Evolutionary conservation across 2,113 vertebrate genomes (phyloP).

Genomic region (Melanotaenia duboulayi): DNA sequence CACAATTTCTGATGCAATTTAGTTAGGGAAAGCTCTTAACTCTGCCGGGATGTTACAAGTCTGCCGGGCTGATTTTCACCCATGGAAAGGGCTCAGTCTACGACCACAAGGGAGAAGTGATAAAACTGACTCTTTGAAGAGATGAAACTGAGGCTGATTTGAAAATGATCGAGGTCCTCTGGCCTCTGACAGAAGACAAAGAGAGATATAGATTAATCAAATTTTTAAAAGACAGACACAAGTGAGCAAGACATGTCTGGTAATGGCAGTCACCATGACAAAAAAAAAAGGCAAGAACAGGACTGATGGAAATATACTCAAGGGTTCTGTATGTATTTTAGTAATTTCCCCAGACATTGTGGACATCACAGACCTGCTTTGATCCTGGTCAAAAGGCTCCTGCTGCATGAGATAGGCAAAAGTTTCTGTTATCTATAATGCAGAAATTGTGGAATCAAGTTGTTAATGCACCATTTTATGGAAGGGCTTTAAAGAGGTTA

Average conservation of each 20-base stretch:
- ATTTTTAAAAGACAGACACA: neutral
- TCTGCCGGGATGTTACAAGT: slow-evolving; percentile 26
- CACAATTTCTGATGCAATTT: slow-evolving; percentile 62
- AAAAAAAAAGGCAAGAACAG: neutral
- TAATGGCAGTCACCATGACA: neutral
- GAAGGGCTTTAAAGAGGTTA: neutral
- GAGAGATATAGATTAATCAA: neutral
- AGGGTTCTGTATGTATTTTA: neutral
- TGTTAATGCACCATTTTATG: slow-evolving; percentile 21
- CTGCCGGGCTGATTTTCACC: slow-evolving; percentile 9
- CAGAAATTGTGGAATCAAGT: slow-evolving; percentile 3
- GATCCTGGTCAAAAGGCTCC: slow-evolving; percentile 20
- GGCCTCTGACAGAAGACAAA: neutral
- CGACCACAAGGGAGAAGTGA: slow-evolving; percentile 5
- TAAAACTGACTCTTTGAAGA: slow-evolving; percentile 11
- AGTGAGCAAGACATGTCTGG: neutral
- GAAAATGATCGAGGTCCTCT: neutral
- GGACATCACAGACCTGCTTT: slow-evolving; percentile 11
- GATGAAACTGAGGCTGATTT: slow-evolving; percentile 19
- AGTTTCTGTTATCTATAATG: slow-evolving; percentile 24
- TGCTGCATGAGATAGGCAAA: slow-evolving; percentile 9
- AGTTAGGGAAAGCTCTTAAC: slow-evolving; percentile 45
- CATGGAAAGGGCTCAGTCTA: slow-evolving; percentile 33
- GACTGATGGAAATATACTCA: neutral
- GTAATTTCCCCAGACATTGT: slow-evolving; percentile 6